Evolutionary conservation across 2,797 vertebrate genomes (phyloP).

Genomic region (Myioborus miniatus): DNA sequence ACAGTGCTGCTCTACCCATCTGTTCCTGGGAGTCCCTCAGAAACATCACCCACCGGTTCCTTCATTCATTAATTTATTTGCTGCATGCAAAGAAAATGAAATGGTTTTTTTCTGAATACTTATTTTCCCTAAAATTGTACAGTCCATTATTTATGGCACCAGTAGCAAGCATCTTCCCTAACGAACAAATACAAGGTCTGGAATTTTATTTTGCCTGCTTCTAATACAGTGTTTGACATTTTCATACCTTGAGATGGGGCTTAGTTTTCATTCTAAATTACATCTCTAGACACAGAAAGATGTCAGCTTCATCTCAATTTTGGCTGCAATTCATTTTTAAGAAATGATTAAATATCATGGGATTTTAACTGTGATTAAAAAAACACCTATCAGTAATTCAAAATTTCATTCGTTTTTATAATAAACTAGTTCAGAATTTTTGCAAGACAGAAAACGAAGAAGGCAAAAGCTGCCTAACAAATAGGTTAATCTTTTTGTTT

Average conservation of each 20-base stretch:
- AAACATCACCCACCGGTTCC: neutral
- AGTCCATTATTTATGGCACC: neutral
- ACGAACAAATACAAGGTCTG: neutral
- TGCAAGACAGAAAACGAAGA: neutral
- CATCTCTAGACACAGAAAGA: neutral
- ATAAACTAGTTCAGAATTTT: neutral
- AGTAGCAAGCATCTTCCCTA: neutral
- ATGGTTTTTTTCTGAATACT: neutral
- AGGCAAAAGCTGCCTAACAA: neutral
- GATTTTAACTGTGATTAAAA: neutral
- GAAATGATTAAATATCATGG: neutral
- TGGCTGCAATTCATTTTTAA: neutral
- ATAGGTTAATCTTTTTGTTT: neutral
- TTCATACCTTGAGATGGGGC: neutral
- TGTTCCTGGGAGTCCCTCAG: neutral
- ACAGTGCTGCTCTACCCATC: accelerated
- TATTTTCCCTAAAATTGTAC: neutral
- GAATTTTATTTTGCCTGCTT: neutral
- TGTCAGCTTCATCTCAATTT: neutral
- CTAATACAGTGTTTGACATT: neutral
- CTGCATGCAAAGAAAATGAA: neutral
- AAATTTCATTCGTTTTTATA: neutral
- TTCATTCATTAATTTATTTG: neutral
- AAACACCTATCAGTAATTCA: neutral
- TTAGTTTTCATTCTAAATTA: neutral